Evolutionary conservation across 2,888 invertebrate genomes (phyloP).

Genomic region (Philereme transversata): DNA sequence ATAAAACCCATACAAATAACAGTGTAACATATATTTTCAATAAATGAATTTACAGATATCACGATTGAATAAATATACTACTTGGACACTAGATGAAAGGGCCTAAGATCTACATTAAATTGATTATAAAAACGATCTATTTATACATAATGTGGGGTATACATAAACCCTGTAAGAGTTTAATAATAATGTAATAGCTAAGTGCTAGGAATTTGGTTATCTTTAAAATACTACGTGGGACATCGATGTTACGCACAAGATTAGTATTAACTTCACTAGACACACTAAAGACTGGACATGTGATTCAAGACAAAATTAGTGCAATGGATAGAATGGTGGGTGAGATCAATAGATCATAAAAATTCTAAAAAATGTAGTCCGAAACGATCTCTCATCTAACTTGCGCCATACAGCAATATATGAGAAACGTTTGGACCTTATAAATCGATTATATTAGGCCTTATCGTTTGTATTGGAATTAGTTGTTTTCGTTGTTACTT

Average conservation of each 20-base stretch:
- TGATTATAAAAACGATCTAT: constrained; percentile 41
- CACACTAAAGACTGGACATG: constrained; percentile 29
- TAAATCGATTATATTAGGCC: constrained; percentile 43
- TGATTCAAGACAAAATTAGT: constrained; percentile 41
- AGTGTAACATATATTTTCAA: constrained; percentile 81
- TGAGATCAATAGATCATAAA: constrained; percentile 73
- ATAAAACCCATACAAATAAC: constrained; percentile 77
- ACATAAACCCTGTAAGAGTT: constrained; percentile 35
- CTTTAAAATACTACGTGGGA: constrained; percentile 50
- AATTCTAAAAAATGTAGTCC: constrained; percentile 60
- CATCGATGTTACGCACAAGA: constrained; percentile 46
- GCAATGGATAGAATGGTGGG: constrained; percentile 45
- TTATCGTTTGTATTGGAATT: constrained; percentile 49
- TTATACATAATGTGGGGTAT: constrained; percentile 31
- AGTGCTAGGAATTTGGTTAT: constrained; percentile 56
- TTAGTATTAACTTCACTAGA: constrained; percentile 42
- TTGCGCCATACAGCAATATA: constrained; percentile 66
- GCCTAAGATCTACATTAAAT: constrained; percentile 39
- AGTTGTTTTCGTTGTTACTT: constrained; percentile 64
- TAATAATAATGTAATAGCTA: constrained; percentile 37
- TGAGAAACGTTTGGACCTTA: constrained; percentile 62
- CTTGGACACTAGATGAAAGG: constrained; percentile 50
- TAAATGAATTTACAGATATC: constrained; percentile 79
- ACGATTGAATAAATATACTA: constrained; percentile 66
- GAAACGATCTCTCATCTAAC: constrained; percentile 64